phyloP scores from a whole-genome alignment of 1,140 invertebrate species.

The Leptopilina clavipes region DNA sequence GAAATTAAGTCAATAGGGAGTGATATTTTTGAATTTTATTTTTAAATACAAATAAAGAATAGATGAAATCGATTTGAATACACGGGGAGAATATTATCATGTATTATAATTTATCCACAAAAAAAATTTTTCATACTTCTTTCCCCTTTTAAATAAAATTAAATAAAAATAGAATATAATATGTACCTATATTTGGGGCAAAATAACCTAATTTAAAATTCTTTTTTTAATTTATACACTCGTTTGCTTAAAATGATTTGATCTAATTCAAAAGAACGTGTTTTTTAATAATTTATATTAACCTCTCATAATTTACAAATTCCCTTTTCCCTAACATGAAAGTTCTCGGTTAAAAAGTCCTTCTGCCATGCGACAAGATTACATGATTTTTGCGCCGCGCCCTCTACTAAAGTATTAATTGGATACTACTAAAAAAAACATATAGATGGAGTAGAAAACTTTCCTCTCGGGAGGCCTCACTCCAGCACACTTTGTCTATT shows the following conservation, averaged over 20 bases:
- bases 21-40: no score
- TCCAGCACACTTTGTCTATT: slow-evolving; percentile 27
- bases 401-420: slow-evolving; percentile 43
- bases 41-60: no score
- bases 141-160: no score
- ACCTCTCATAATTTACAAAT: neutral
- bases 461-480: slow-evolving; percentile 35
- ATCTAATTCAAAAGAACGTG: neutral
- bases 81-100: no score
- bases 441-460: slow-evolving; percentile 43
- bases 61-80: no score
- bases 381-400: slow-evolving; percentile 26
- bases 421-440: slow-evolving; percentile 12
- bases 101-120: no score
- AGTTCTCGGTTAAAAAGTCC: neutral
- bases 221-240: no score
- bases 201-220: no score
- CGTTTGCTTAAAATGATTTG: neutral
- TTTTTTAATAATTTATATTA: neutral
- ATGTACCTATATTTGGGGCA: no score
- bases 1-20: no score
- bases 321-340: neutral
- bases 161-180: no score
- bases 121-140: no score
- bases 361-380: neutral